Evolutionary conservation across 2,113 vertebrate species (phyloP).

Genomic region (Myrmophylax atrothorax): DNA sequence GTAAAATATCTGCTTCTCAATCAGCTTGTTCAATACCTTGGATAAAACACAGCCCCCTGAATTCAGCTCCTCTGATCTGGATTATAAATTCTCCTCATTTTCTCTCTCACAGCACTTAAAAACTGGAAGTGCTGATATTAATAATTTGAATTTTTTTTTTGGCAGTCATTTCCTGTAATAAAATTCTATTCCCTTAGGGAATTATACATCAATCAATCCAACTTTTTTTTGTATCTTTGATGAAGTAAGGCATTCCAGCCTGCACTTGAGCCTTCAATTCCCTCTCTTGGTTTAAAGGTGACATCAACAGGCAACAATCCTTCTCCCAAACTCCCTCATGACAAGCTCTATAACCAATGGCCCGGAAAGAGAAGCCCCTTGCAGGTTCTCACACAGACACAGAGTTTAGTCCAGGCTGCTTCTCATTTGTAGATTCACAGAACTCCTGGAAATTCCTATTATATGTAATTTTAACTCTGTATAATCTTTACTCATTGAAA

Average conservation of each 20-base stretch:
- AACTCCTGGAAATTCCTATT: neutral
- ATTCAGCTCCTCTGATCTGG: neutral
- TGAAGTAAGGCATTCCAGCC: neutral
- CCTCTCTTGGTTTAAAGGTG: neutral
- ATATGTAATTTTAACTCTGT: neutral
- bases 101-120: neutral
- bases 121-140: conserved; percentile 32
- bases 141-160: conserved; percentile 49
- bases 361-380: neutral
- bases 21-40: conserved; percentile 35
- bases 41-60: neutral
- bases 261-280: neutral
- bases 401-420: neutral
- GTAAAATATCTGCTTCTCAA: conserved; percentile 62
- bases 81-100: conserved; percentile 43
- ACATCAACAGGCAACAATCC: neutral
- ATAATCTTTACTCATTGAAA: neutral
- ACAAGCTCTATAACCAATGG: neutral
- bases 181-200: conserved; percentile 37
- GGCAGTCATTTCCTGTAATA: conserved; percentile 61
- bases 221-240: neutral
- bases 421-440: neutral
- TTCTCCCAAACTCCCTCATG: neutral
- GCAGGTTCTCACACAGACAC: neutral
- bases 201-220: conserved; percentile 1